These are phyloP conservation scores for Epinotia bilunana DNA, from an alignment of 2,888 invertebrate genomes.

Conservation along the genomic window DNA sequence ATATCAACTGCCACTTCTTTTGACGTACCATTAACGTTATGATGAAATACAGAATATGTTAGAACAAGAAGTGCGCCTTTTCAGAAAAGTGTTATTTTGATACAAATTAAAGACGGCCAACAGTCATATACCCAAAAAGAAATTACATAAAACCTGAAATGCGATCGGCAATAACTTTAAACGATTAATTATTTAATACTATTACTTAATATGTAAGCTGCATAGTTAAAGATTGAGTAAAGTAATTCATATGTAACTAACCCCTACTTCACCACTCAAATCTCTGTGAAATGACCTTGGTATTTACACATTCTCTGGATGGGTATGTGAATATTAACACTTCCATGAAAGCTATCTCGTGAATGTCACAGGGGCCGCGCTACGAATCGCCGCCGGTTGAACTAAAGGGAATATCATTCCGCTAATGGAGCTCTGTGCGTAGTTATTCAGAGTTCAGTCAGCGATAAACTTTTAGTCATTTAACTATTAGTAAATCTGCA, in stretches of 20 bases:
- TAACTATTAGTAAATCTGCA: not conserved
- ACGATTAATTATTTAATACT: too few relatives aligned
- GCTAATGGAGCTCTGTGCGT: conserved; percentile 72
- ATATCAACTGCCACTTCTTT: conserved; percentile 64
- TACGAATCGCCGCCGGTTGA: conserved; percentile 67
- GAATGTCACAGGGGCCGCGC: conserved; percentile 51
- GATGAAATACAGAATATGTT: conserved; percentile 49
- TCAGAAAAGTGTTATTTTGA: too few relatives aligned
- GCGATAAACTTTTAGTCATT: not conserved
- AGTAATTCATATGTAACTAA: too few relatives aligned
- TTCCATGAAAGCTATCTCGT: conserved; percentile 52
- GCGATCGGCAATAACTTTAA: too few relatives aligned
- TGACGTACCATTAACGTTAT: conserved; percentile 70
- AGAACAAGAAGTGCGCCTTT: not conserved
- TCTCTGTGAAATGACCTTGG: too few relatives aligned
- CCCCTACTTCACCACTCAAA: not conserved
- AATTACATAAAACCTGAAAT: too few relatives aligned
- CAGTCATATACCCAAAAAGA: too few relatives aligned
- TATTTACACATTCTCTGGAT: not conserved
- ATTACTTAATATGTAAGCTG: too few relatives aligned
- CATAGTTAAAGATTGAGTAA: too few relatives aligned
- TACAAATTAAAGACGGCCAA: too few relatives aligned
- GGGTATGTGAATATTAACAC: conserved; percentile 20
- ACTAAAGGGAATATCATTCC: conserved; percentile 77
- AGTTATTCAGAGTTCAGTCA: conserved; percentile 44